Evolutionary conservation across 2,888 invertebrate species (phyloP).

Genomic region (Trichogramma dendrolimi): DNA sequence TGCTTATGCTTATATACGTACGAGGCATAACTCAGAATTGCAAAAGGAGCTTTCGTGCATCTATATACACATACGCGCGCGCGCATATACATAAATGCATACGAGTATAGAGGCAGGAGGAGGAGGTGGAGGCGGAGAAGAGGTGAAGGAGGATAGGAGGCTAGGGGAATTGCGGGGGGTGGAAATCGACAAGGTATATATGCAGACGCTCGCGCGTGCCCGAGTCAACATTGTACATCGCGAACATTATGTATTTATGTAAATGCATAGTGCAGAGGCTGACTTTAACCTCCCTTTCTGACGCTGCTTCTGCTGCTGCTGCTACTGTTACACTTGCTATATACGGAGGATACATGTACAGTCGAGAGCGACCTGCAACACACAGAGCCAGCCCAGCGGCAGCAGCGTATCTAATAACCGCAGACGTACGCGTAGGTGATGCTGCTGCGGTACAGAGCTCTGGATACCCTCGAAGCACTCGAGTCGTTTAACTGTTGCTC

Average conservation of each 20-base stretch:
- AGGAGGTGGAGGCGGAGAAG: background rate
- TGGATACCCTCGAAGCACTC: too few species aligned
- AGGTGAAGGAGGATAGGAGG: background rate
- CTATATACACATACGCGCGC: too few species aligned
- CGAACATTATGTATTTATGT: slow-evolving; percentile 53
- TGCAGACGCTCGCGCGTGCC: too few species aligned
- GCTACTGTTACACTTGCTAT: slow-evolving; percentile 18
- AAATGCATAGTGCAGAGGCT: slow-evolving; percentile 43
- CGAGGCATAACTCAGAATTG: slow-evolving; percentile 52
- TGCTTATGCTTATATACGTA: slow-evolving; percentile 26
- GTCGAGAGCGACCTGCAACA: slow-evolving; percentile 23
- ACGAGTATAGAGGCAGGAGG: background rate
- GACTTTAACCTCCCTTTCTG: slow-evolving; percentile 29
- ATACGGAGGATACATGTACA: slow-evolving; percentile 24
- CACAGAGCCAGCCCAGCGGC: background rate
- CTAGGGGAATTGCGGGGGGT: slow-evolving; percentile 37
- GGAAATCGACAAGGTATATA: slow-evolving; percentile 49
- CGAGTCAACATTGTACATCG: slow-evolving; percentile 51
- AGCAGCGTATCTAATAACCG: background rate
- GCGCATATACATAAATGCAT: too few species aligned
- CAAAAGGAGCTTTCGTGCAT: slow-evolving; percentile 38
- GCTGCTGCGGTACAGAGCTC: background rate
- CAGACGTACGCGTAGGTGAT: background rate
- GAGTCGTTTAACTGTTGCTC: too few species aligned
- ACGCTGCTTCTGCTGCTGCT: slow-evolving; percentile 11